These are phyloP conservation scores for Harlomillsia oculata DNA, from an alignment of 1,140 invertebrate genomes.

Conservation along the genomic window DNA sequence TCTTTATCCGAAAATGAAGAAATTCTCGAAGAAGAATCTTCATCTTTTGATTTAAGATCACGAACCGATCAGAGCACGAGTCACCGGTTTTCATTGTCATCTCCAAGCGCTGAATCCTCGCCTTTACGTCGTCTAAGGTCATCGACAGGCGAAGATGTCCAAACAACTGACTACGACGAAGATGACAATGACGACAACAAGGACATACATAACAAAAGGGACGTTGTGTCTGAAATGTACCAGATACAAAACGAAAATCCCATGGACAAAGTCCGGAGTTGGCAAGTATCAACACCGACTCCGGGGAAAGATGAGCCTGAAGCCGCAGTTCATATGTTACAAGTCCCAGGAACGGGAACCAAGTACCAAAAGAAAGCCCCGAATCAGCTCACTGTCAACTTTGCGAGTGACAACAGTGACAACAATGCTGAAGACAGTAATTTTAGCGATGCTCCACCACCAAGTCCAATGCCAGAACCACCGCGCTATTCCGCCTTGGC, in stretches of 20 bases:
- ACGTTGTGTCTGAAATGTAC: neutral
- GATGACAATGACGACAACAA: neutral
- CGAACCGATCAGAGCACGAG: no score
- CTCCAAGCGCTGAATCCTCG: no score
- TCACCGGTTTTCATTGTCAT: no score
- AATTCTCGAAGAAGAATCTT: neutral
- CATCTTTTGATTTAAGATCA: no score
- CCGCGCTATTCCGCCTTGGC: constrained; percentile 1
- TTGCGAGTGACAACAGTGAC: neutral
- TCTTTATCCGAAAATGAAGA: neutral
- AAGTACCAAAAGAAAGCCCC: neutral
- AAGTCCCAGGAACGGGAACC: neutral
- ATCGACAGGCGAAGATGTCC: neutral
- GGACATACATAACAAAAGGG: neutral
- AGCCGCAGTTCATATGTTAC: neutral
- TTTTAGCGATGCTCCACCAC: neutral
- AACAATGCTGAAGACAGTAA: neutral
- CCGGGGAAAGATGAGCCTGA: no score
- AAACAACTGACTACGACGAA: no score
- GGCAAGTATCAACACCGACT: constrained; percentile 1
- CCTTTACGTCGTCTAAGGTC: no score
- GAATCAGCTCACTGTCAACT: neutral
- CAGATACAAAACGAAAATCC: no score
- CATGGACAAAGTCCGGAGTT: no score
- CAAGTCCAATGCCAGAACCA: neutral